Evolutionary conservation across 2,888 invertebrate species (phyloP).

Genomic region (Leucoptera coffeella): DNA sequence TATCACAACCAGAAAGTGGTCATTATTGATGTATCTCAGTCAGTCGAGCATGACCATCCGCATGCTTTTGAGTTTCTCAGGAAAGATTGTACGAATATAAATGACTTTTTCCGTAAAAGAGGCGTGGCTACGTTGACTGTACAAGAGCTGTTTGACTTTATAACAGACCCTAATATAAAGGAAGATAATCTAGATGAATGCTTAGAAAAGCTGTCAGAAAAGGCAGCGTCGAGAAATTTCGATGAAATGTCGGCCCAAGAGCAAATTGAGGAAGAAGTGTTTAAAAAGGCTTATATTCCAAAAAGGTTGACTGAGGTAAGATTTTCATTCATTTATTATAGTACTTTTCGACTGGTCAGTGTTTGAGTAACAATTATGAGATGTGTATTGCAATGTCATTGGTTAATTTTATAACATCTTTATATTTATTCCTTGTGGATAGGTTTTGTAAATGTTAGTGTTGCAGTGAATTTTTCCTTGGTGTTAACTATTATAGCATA

Average conservation of each 20-base stretch:
- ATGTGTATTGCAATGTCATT: no score
- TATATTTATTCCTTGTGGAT: no score
- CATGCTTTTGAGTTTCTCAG: conserved; percentile 90
- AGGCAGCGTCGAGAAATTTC: conserved; percentile 55
- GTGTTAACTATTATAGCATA: no score
- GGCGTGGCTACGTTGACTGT: conserved; percentile 88
- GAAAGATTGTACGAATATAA: conserved; percentile 90
- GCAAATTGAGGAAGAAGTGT: conserved; percentile 85
- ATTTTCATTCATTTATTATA: no score
- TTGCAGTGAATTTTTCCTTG: no score
- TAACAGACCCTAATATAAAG: conserved; percentile 85
- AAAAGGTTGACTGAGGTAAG: conserved; percentile 82
- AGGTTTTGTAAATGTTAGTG: no score
- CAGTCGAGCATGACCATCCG: conserved; percentile 97
- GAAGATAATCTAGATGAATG: conserved; percentile 76
- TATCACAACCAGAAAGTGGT: conserved; percentile 77
- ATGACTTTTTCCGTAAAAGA: conserved; percentile 84
- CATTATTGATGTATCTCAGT: conserved; percentile 96
- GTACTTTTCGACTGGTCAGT: no score
- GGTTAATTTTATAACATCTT: no score
- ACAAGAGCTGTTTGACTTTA: conserved; percentile 91
- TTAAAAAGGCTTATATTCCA: conserved; percentile 90
- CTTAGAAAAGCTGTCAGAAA: conserved; percentile 66
- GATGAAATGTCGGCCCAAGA: conserved; percentile 67
- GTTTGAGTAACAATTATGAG: no score